Base-by-base conservation (phyloP, 2,888 invertebrate species). In the Erynnis tages region DNA sequence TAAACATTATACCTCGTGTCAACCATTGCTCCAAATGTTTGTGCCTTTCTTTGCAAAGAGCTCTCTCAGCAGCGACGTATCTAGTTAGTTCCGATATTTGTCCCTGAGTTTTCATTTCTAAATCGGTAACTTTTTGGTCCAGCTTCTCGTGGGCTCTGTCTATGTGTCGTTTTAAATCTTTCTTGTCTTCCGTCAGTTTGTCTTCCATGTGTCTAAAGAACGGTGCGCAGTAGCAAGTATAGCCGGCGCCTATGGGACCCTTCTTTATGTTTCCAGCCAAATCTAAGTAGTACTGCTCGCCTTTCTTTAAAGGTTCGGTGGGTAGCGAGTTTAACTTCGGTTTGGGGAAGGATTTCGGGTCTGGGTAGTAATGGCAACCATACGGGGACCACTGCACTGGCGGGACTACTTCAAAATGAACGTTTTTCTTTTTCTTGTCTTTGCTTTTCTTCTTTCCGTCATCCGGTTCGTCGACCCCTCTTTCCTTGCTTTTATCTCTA, bases 231-330 rank as follows among this genome's bases (percentile, higher is more conserved):
- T 96, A 97, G 79, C 97, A 97, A 0, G 96, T 95, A 76, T 97
- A 96, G 0, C 97, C 97, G 1, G 96, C 94, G 0, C 98, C 97
- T n/a, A 97, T 94, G 0, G 98, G 98, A 1, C 98, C 98, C 85
- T 98, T 98, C 65, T 96, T 94, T 56, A 98, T 96, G 73, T 98
- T 97, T 1, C 98, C 98, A 8, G 97, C 97, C 61, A 98, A 91
- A 79, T 98, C 98, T 62, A 98, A 90, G 79, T 95, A 98, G 80
- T 98, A 98, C 79, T 98, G 97, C 82, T 97, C 97, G 55, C 98
- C 98, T 67, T 94, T 93, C 65, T 92, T 92, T 13, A 97, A 84
- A 0, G 97, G 97, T 77, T 97, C 96, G 75, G 94, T 92, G 59
- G 97, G 97, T 57, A 97, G 83, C 45, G 96, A 95, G 79, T 96